phyloP scores from a whole-genome alignment of 2,113 vertebrate species.

The Aviceda subcristata region DNA sequence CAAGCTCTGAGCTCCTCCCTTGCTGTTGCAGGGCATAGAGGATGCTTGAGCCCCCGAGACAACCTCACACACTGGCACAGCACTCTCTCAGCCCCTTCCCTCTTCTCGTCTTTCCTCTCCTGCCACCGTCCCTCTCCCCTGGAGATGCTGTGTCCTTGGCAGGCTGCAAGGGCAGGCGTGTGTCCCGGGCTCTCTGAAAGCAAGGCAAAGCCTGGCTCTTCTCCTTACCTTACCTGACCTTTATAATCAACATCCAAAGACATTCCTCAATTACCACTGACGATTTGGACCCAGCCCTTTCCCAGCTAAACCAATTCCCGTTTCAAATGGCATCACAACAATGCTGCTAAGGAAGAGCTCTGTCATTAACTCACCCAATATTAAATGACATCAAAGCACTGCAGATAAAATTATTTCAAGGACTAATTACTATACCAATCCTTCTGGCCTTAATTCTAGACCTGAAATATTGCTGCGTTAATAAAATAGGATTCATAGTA shows the following conservation, averaged over 20 bases:
- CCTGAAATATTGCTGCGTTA: neutral
- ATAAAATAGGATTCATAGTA: constrained; percentile 14
- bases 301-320: neutral
- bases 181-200: neutral
- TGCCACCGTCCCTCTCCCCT: neutral
- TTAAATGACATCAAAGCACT: constrained; percentile 19
- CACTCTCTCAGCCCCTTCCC: neutral
- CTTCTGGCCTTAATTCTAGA: constrained; percentile 43
- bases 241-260: neutral
- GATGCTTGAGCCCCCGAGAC: neutral
- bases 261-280: neutral
- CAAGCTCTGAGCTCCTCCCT: neutral
- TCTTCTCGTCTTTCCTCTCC: neutral
- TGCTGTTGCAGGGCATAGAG: neutral
- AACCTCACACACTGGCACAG: neutral
- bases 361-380: neutral
- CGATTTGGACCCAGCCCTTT: neutral
- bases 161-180: rapidly evolving
- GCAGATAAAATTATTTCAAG: constrained; percentile 28
- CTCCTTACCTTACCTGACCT: neutral
- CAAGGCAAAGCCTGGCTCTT: neutral
- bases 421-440: constrained; percentile 21
- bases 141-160: neutral
- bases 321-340: neutral
- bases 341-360: neutral